Evolutionary conservation across 2,888 invertebrate species (phyloP), one percentile per base, ranked within the genome.

Genomic region (Meiosimyza decipiens): DNA sequence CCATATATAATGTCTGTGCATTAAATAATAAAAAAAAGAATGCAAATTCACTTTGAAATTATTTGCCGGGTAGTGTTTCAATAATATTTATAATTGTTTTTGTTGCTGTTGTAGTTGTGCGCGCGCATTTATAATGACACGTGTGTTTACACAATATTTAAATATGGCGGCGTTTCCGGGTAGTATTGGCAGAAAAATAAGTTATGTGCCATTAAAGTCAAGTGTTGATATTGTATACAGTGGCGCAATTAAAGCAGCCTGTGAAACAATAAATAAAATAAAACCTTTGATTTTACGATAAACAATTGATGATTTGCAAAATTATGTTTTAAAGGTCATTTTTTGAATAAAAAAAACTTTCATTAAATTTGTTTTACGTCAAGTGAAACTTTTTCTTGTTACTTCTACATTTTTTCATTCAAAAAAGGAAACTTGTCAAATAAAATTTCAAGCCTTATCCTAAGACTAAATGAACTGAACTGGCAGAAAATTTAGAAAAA

Each of bases 131-230:
- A 59, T 70, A 75, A 71, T 72, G 55, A 71, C 74, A 76, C 74
- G 76, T 75, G 76, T 77, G 76, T 77, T 76, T 74, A 73, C 71
- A 73, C 71, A 68, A 64, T 72, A 54, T 71, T 74, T 71, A 22
- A 66, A 68, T 67, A 55, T 57, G 54, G 47, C 33, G 47, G 67
- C 67, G 55, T 55, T 67, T 67, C 55, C 67, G 55, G 22, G 57
- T 40, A 9, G 40, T 67, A 57, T 67, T 47, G 67, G 57, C 67
- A 51, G 40, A 6, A 22, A 52, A 28, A 52, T 22, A 49, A 57
- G 13, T 15, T 63, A 47, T 40, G 63, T 22, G 50, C 63, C 47
- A 65, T 52, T 50, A 52, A 28, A 65, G n/a, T 50, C 15, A 66
- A 66, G n/a, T 52, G 54, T 18, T 65, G 15, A 15, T 55, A 40